phyloP scores from a whole-genome alignment of 2,113 vertebrate species.

The Acrocephalus arundinaceus region DNA sequence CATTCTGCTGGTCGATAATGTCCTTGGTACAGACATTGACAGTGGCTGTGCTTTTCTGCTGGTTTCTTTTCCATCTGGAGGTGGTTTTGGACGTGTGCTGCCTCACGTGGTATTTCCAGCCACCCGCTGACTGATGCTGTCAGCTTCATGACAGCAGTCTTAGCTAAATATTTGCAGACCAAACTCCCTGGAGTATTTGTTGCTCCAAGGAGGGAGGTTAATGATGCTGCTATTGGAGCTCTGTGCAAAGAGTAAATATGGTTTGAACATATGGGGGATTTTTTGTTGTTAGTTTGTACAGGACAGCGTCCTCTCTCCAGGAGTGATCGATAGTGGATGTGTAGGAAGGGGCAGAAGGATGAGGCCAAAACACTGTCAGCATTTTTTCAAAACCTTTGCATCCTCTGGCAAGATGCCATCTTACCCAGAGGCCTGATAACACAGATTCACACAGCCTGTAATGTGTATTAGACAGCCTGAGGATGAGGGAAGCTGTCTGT shows the following conservation, averaged over 20 bases:
- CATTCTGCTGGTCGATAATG: neutral
- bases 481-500: neutral
- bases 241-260: neutral
- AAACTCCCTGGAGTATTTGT: neutral
- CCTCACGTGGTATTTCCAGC: neutral
- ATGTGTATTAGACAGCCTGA: neutral
- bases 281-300: neutral
- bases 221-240: neutral
- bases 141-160: slow-evolving; percentile 23
- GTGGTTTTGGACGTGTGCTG: neutral
- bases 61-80: slow-evolving; percentile 16
- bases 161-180: slow-evolving; percentile 36
- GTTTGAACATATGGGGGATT: neutral
- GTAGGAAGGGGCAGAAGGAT: neutral
- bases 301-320: neutral
- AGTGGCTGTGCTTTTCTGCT: neutral
- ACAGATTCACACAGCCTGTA: neutral
- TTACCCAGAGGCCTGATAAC: neutral
- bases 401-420: neutral
- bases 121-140: neutral
- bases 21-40: neutral
- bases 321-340: neutral
- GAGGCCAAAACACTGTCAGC: neutral
- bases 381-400: neutral
- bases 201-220: neutral